Percentiles rank a stretch among this genome's conserved stretches.
Conservation (phyloP, 2,888 invertebrate genomes). For the Drepana falcataria region DNA sequence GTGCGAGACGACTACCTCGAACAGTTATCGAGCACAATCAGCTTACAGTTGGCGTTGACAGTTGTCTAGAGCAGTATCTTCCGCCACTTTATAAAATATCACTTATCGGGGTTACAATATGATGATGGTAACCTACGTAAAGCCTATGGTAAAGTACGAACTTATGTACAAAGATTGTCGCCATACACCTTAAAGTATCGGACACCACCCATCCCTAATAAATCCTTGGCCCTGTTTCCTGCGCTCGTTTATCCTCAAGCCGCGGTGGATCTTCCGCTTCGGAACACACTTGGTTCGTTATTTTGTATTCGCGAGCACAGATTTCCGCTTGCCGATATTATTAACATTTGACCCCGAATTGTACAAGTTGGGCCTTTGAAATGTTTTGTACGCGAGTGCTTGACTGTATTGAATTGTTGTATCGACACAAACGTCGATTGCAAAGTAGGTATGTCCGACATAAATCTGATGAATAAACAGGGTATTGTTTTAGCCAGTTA, state of each 20-base stretch:
- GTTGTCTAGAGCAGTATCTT: too few species aligned
- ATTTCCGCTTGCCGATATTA: conserved; percentile 73
- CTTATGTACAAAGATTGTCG: not conserved
- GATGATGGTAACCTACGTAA: too few species aligned
- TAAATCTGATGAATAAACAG: not conserved
- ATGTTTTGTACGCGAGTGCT: conserved; percentile 1
- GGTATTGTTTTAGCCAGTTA: not conserved
- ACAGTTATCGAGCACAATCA: too few species aligned
- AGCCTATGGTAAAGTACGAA: too few species aligned
- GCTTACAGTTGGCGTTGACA: too few species aligned
- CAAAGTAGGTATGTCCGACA: not conserved
- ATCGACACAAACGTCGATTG: not conserved
- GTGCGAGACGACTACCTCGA: too few species aligned
- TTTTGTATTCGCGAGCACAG: conserved; percentile 67
- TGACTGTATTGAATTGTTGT: not conserved
- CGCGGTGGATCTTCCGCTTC: conserved; percentile 51
- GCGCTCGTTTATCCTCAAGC: conserved; percentile 45
- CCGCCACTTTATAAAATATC: too few species aligned
- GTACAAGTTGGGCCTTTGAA: conserved; percentile 13
- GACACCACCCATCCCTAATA: not conserved
- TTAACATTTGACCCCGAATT: conserved; percentile 71
- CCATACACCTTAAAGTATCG: not conserved
- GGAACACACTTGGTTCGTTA: conserved; percentile 41
- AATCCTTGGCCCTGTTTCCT: conserved; percentile 47
- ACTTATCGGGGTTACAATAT: too few species aligned